Conservation (phyloP, 1,140 invertebrate genomes). For the Bradynema listronoti region DNA sequence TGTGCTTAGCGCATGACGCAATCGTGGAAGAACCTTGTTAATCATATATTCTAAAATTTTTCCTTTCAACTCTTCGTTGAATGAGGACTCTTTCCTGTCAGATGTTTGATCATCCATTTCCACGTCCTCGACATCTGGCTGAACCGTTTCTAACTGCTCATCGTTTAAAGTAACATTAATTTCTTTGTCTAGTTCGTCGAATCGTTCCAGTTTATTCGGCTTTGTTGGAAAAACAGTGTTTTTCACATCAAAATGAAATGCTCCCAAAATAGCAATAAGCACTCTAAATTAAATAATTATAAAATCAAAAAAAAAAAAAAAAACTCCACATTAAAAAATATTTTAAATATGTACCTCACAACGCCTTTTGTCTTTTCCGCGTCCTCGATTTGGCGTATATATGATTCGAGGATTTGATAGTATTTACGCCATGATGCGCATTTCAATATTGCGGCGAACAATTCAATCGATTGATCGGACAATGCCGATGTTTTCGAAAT, state of each 20-base stretch:
- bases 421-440: constrained; percentile 54
- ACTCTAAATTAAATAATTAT: constrained; percentile 62
- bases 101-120: constrained; percentile 13
- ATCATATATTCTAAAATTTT: constrained; percentile 29
- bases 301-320: no score
- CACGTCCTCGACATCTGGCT: not conserved
- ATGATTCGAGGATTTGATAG: constrained; percentile 20
- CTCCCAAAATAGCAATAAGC: constrained; percentile 74
- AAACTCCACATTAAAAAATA: no score
- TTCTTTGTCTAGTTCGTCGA: constrained; percentile 56
- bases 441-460: constrained; percentile 33
- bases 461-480: constrained; percentile 69
- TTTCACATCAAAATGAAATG: constrained; percentile 80
- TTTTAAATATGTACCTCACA: constrained; percentile 61
- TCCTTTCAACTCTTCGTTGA: constrained; percentile 1
- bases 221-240: constrained; percentile 16
- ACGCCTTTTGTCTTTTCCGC: constrained; percentile 70
- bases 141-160: constrained; percentile 31
- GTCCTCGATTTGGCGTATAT: constrained; percentile 67
- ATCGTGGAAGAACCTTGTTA: constrained; percentile 35
- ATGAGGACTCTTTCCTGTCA: constrained; percentile 12
- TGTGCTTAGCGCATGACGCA: constrained; percentile 44
- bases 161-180: constrained; percentile 54
- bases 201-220: not conserved
- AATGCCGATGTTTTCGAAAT: constrained; percentile 71